Percentiles rank a stretch among this genome's conserved stretches.
phyloP scores from a whole-genome alignment of 37 sponge, comb jelly and placozoan species.

The Spongilla lacustris region DNA sequence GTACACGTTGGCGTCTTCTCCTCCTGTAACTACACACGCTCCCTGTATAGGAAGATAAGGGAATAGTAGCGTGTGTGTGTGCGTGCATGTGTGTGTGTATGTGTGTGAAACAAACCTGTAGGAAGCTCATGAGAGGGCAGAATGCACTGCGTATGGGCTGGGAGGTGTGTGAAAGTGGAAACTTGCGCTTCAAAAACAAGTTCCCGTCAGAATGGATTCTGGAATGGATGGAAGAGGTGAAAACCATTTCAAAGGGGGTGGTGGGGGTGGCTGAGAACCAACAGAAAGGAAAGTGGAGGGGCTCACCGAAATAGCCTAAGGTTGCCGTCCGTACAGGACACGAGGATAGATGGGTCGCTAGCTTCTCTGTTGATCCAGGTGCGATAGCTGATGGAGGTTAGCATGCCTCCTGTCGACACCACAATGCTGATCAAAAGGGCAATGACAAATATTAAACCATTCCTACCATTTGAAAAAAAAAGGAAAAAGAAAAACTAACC shows the following conservation, averaged over 20 bases:
- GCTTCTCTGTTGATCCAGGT: slow-evolving; percentile 93
- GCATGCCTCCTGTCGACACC: slow-evolving; percentile 63
- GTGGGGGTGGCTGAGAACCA: neutral
- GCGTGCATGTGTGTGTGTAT: no score
- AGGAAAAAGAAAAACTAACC: slow-evolving; percentile 12
- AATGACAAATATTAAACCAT: no score
- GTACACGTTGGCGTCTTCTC: slow-evolving; percentile 84
- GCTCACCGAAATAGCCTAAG: slow-evolving; percentile 74
- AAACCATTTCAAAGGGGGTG: neutral
- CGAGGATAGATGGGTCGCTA: slow-evolving; percentile 82
- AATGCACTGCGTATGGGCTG: slow-evolving; percentile 79
- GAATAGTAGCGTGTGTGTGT: neutral
- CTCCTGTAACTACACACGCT: slow-evolving; percentile 83
- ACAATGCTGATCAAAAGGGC: slow-evolving; percentile 45
- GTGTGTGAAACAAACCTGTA: slow-evolving; percentile 39
- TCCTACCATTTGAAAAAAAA: neutral
- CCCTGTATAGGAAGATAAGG: slow-evolving; percentile 32
- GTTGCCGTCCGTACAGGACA: slow-evolving; percentile 60
- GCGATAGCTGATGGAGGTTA: slow-evolving; percentile 78
- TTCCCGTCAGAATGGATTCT: slow-evolving; percentile 63
- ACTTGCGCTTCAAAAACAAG: slow-evolving; percentile 77
- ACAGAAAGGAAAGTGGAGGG: neutral
- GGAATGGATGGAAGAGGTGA: neutral
- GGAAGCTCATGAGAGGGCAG: slow-evolving; percentile 93
- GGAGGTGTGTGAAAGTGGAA: slow-evolving; percentile 57